Base-by-base conservation (phyloP, 2,113 vertebrate species). In the Psittacula cyanocephala region DNA sequence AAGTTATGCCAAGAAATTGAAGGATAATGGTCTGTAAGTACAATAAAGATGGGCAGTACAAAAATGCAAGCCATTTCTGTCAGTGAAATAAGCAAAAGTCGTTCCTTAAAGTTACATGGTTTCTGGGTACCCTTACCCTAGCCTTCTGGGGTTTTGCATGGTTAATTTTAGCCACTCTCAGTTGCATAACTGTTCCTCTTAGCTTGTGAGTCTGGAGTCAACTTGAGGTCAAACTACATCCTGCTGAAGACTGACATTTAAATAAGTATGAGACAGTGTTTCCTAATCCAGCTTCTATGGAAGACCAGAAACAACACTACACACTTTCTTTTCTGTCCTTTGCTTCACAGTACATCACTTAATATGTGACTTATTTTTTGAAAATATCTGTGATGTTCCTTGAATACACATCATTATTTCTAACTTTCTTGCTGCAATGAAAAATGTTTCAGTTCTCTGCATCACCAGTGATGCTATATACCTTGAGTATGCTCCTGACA, bases 121-220 rank as follows among this genome's bases (percentile, higher is more conserved):
- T 93, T 77, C 69, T 91, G 80, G 95, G 70, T 92, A 89, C 70
- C 77, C 39, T 79, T 82, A 50, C 77, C 77, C 41, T 75, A 70
- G 88, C 74, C 95, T 94, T 95, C 90, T 95, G 86, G 82, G 92
- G 91, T 91, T 93, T 94, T 0, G 1, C 31, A 3, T 92, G 47
- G 91, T 63, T 97, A 97, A 96, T 96, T 97, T 96, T 95, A 96
- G 93, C 82, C 68, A 46, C 75, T 79, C 41, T 76, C 29, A 17
- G 83, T 97, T 97, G 95, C 81, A 89, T 97, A 97, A 96, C 93
- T 0, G 76, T 97, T 97, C 94, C 81, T 94, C 92, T 97, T 81
- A 93, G 80, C 83, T 93, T 94, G 94, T 83, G 71, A 96, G 60
- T 93, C 91, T 72, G 77, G 84, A 97, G 94, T 96, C 94, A 96